Base-by-base conservation (phyloP, 2,113 vertebrate genomes). In the Sigmodon hispidus region DNA sequence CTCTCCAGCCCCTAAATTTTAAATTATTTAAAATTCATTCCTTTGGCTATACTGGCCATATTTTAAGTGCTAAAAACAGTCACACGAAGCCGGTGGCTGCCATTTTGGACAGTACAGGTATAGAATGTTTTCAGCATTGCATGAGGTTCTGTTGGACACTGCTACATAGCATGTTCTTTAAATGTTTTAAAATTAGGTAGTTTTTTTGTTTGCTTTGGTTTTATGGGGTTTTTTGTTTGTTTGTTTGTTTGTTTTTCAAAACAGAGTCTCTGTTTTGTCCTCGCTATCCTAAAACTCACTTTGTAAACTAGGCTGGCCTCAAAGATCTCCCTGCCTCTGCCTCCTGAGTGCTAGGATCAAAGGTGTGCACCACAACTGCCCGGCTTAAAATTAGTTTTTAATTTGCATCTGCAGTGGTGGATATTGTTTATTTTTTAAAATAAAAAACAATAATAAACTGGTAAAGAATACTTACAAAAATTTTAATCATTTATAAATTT, bases 11-110 rank as follows among this genome's bases (percentile, higher is more conserved):
- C 13, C 55, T 70, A 87, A 65, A 85, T 94, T 96, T 95, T 67
- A 92, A 94, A 84, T 87, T n/a, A 83, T 83, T 93, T 75, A 87
- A 95, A 96, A 89, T 89, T 89, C 3, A 65, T 1, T 94, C 72
- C 63, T 65, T 94, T 48, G 31, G n/a, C 59, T 72, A 3, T 7
- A 22, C 22, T 69, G 63, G 40, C 69, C 45, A 72, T n/a, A n/a
- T 92, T 92, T 89, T 43, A 86, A 43, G 40, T 88, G 31, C 36
- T 72, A 45, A 87, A 45, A 87, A 48, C n/a, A 61, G 45, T 24
- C 9, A 40, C 5, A 9, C 48, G 70, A 85, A 43, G 7, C 69
- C 73, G 21, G 8, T 31, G 55, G 26, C 31, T 83, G 36, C 6
- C 24, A 0, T 86, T 34, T 73, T 80, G 8, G 63, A 86, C 40